Conservation (phyloP, 2,797 vertebrate genomes). For the Xiphorhynchus erythropygius region DNA sequence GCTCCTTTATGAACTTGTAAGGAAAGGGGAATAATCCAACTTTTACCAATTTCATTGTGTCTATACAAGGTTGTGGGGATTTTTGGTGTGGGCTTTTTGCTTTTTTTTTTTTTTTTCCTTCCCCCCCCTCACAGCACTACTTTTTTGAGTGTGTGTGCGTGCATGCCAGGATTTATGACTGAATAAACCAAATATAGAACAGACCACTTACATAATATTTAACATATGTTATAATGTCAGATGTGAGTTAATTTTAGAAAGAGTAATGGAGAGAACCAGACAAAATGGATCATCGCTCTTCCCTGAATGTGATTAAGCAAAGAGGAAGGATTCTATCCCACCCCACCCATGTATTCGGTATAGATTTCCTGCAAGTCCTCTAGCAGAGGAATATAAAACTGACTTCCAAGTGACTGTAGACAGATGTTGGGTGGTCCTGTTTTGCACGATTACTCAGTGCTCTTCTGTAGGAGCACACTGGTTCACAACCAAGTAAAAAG, state of each 20-base stretch:
- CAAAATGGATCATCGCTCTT: conserved; percentile 60
- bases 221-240: conserved; percentile 68
- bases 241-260: conserved; percentile 69
- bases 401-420: conserved; percentile 56
- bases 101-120: neutral
- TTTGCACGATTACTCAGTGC: conserved; percentile 55
- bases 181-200: conserved; percentile 66
- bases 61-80: neutral
- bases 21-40: neutral
- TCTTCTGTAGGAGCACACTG: neutral
- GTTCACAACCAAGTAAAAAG: conserved; percentile 26
- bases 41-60: neutral
- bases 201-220: conserved; percentile 68
- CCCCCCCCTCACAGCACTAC: neutral
- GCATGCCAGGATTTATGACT: conserved; percentile 58
- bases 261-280: conserved; percentile 62
- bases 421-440: conserved; percentile 68
- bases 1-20: neutral
- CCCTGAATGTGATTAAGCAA: conserved; percentile 66
- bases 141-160: neutral
- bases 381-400: conserved; percentile 49
- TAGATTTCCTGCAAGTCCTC: conserved; percentile 55
- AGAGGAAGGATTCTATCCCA: conserved; percentile 70
- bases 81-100: neutral
- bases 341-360: conserved; percentile 58